Evolutionary conservation across 2,888 invertebrate species (phyloP), one percentile per base, ranked within the genome.

Genomic region (Apomyelois bistriatella): DNA sequence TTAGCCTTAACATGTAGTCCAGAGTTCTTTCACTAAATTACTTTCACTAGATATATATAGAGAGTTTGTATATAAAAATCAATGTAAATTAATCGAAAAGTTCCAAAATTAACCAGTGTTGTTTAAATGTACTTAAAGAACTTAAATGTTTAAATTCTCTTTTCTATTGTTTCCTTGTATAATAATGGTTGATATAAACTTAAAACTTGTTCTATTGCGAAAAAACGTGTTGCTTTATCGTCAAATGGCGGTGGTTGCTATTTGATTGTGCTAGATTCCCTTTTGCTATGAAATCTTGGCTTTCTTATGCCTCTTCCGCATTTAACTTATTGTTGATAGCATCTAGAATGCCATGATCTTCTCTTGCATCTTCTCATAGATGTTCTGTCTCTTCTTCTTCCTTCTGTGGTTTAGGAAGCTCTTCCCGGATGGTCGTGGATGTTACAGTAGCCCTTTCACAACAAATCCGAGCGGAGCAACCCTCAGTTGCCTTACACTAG

Each of bases 131-230:
- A 89, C 85, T 88, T 68, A 90, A 90, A 83, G 70, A 90, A 90
- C 83, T 77, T 56, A 88, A 86, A 85, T 75, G 70, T 74, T 85
- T 88, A 90, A 90, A 83, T 84, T 77, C 78, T 90, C 88, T 87
- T 90, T 90, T 87, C 91, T 91, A 91, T 91, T 90, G 91, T 76
- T 88, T 87, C 70, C 76, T 86, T 82, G 80, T 90, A 22, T 2
- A 88, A 90, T 89, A 91, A 90, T 87, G 85, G 85, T 91, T 90
- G 91, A 90, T 91, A 90, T 90, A 90, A 91, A 91, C 82, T 78
- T 83, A 91, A 91, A 91, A 91, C 90, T 90, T 89, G 91, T 90
- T 90, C 91, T 91, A 91, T 91, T 91, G 91, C 91, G 90, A 91
- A 91, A 91, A 91, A 91, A 90, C 89, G 89, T 87, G 85, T 88